A percentile compares a stretch with the other conserved stretches of the same genome.
Conservation (phyloP, 2,888 invertebrate genomes). For the Pseudoips prasinana region DNA sequence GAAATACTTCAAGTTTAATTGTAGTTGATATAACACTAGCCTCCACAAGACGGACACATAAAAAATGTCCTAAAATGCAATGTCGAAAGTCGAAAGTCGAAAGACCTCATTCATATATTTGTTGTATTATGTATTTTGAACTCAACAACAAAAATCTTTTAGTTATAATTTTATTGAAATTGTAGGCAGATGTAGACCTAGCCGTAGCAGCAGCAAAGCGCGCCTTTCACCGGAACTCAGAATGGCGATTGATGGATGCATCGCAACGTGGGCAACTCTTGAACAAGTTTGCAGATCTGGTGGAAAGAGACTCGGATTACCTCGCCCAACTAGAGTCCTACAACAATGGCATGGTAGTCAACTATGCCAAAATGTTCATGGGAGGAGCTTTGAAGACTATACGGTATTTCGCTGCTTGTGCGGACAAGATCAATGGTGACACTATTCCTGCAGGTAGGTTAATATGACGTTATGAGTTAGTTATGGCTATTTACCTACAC, state of each 20-base stretch:
- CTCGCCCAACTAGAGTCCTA: constrained; percentile 93
- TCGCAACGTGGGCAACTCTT: constrained; percentile 88
- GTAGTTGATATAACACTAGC: no score
- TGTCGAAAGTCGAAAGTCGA: no score
- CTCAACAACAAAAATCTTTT: no score
- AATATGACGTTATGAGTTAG: neutral
- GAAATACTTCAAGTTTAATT: no score
- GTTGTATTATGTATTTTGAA: no score
- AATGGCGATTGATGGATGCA: constrained; percentile 92
- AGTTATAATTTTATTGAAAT: no score
- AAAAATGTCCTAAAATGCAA: no score
- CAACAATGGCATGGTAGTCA: constrained; percentile 94
- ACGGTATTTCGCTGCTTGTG: constrained; percentile 92
- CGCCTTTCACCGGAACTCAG: constrained; percentile 83
- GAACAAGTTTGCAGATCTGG: constrained; percentile 84
- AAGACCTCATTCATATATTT: no score
- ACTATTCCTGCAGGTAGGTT: constrained; percentile 83
- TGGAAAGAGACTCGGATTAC: constrained; percentile 92
- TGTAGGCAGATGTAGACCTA: constrained; percentile 87
- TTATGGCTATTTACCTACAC: no score
- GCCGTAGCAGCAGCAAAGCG: constrained; percentile 89
- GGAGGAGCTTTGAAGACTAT: constrained; percentile 72
- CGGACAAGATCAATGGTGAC: constrained; percentile 91
- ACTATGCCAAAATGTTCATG: constrained; percentile 78
- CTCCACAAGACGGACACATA: no score